These are phyloP conservation scores for Corythucha ciliata DNA, from an alignment of 2,888 invertebrate species.

Conservation along the genomic window DNA sequence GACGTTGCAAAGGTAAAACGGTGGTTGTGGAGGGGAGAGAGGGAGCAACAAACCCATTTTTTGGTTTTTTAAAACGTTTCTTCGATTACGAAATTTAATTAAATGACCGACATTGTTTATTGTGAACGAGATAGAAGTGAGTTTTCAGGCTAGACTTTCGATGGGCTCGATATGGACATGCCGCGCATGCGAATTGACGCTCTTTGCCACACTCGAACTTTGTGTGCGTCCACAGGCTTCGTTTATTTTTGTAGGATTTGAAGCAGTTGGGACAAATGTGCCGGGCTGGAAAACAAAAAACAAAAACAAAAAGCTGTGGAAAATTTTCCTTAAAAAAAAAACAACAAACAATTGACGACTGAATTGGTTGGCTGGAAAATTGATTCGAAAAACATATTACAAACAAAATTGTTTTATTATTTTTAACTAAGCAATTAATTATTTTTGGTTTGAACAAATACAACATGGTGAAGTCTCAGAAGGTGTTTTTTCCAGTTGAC, in stretches of 20 bases:
- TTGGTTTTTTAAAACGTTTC: no score
- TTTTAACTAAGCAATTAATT: no score
- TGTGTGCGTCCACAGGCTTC: constrained; percentile 39
- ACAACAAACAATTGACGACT: neutral
- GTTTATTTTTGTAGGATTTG: constrained; percentile 23
- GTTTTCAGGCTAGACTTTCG: constrained; percentile 29
- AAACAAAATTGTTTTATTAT: neutral
- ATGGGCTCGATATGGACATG: constrained; percentile 31
- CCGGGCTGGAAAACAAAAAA: constrained; percentile 4
- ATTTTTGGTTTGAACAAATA: no score
- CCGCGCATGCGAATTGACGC: constrained; percentile 40
- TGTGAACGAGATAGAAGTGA: constrained; percentile 31
- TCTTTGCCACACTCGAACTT: constrained; percentile 42
- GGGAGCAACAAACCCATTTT: no score
- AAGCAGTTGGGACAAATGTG: constrained; percentile 6
- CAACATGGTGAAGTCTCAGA: neutral
- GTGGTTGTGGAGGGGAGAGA: no score
- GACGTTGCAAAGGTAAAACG: neutral
- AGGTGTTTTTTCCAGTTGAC: neutral
- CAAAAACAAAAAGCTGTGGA: neutral
- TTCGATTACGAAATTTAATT: no score
- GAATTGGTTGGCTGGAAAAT: neutral
- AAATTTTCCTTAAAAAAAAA: neutral
- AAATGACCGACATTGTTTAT: constrained; percentile 4
- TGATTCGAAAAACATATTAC: constrained; percentile 1